Conservation (phyloP, 92 coral and sea anemone genomes). For the Umimayanthus kanabou region DNA sequence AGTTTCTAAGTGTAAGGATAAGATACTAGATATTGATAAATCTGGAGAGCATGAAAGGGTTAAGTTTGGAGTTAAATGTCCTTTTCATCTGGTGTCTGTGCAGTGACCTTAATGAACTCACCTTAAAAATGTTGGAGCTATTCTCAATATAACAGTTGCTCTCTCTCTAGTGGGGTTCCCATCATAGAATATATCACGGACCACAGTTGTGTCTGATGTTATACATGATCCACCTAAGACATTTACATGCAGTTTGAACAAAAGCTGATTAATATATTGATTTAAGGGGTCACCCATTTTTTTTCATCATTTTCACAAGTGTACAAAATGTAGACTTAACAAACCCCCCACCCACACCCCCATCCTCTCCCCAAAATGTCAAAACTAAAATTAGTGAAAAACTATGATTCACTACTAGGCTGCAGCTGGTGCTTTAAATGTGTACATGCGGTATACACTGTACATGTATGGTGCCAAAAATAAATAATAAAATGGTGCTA, state of each 20-base stretch:
- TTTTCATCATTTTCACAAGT: too few relatives aligned
- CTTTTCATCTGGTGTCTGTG: neutral
- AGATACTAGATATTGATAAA: too few relatives aligned
- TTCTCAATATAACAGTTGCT: conserved; percentile 84
- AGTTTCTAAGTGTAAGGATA: too few relatives aligned
- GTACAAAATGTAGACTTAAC: too few relatives aligned
- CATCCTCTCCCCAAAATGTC: neutral
- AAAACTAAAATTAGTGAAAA: too few relatives aligned
- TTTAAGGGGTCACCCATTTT: too few relatives aligned
- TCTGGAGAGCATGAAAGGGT: too few relatives aligned
- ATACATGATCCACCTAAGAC: conserved; percentile 88
- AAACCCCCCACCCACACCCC: too few relatives aligned
- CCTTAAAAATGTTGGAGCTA: conserved; percentile 97
- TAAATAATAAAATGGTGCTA: too few relatives aligned
- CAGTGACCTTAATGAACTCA: neutral
- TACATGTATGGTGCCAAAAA: neutral
- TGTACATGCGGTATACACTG: too few relatives aligned
- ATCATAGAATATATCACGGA: conserved; percentile 86
- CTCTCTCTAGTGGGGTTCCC: conserved; percentile 88
- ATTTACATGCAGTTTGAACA: neutral
- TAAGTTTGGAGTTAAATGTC: neutral
- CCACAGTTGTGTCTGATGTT: conserved; percentile 88
- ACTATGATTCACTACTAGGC: too few relatives aligned
- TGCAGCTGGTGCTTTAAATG: too few relatives aligned
- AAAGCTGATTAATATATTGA: neutral